Evolutionary conservation across 1,140 invertebrate genomes (phyloP), one percentile per base, ranked within the genome.

Genomic region (Saccostrea echinata): DNA sequence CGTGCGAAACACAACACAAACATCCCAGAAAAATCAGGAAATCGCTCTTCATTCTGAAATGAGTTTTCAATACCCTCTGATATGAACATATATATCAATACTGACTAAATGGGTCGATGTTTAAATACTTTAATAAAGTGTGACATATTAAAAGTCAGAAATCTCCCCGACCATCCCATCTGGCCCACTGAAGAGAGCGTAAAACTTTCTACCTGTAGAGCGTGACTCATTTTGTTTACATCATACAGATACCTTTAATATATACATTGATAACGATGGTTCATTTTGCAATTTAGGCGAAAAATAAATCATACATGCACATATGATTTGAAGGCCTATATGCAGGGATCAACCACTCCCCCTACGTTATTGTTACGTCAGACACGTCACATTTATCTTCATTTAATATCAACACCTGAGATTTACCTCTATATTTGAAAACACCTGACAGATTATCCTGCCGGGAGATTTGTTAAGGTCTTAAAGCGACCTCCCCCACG

Each of bases 121-220:
- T 76, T 76, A 76, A 76, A 76, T 76, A 76, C 68, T 76, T 76
- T 33, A 76, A 76, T 76, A 76, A 33, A 30, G 68, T 76, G 68
- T 76, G 68, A 76, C 68, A 76, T 76, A 76, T 76, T 76, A 76
- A 76, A 76, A 76, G 68, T 76, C 68, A 76, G 68, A 76, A 30
- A 76, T 8, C 68, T 61, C 16, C 43, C 27, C 68, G 68, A 76
- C 64, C 68, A 76, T 76, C 68, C 68, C 68, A 76, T 16, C 27
- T 76, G 68, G 27, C 30, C 55, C 55, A 61, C 16, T 61, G 55
- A 61, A 18, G 55, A 61, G 55, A 21, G 55, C 16, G 6, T 8
- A 43, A 9, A 2, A 18, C 68, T 30, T 16, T 76, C 68, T 76
- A 76, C 68, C 27, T 76, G 27, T 27, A 12, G 68, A 76, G 68